Percentiles rank a stretch among this genome's conserved stretches.
phyloP scores from a whole-genome alignment of 1,140 invertebrate species.

The Teleogryllus occipitalis region DNA sequence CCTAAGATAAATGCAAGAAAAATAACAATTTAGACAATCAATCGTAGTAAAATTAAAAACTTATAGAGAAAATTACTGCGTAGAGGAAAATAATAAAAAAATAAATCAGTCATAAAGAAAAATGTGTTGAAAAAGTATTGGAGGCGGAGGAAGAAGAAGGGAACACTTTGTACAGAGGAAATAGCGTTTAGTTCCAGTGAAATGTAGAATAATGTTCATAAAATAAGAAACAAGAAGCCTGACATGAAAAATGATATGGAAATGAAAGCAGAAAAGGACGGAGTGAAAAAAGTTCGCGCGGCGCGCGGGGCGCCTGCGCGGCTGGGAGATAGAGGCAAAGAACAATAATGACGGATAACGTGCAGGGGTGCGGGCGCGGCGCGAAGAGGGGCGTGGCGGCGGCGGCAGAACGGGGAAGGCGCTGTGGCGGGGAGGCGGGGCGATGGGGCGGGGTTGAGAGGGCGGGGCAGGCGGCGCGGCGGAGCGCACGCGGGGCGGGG shows the following conservation, averaged over 20 bases:
- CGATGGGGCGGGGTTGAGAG: neutral
- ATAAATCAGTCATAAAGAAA: neutral
- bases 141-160: neutral
- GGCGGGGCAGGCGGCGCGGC: no score
- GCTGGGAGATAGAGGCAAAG: neutral
- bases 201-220: slow-evolving; percentile 6
- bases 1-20: neutral
- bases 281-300: neutral
- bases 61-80: neutral
- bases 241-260: slow-evolving; percentile 5
- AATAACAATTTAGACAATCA: neutral
- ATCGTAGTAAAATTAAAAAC: neutral
- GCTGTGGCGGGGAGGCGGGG: no score
- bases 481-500: no score
- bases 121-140: neutral
- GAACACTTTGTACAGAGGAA: neutral
- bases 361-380: neutral
- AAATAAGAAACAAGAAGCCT: slow-evolving; percentile 1
- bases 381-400: neutral
- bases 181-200: neutral
- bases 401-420: neutral
- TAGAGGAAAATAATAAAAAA: neutral
- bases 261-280: neutral
- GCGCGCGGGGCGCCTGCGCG: neutral
- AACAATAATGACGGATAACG: slow-evolving; percentile 4